These are phyloP conservation scores for Chymomyza fuscimana DNA, from an alignment of 2,888 invertebrate species.

Conservation along the genomic window DNA sequence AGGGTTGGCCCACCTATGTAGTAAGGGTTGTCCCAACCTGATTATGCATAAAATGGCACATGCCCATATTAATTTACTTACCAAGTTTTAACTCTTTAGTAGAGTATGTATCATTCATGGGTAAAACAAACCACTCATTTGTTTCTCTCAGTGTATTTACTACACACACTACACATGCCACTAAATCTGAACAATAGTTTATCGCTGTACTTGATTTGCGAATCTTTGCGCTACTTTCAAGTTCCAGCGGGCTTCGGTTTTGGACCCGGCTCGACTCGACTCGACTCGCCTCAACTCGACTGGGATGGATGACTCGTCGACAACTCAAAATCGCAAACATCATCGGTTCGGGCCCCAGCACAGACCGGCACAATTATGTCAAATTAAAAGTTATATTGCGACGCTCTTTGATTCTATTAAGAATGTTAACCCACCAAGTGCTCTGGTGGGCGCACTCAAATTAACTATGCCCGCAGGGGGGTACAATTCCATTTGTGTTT, in stretches of 20 bases:
- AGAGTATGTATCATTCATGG: too few species aligned
- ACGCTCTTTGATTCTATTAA: constrained; percentile 72
- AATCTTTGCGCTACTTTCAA: not conserved
- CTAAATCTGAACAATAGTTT: not conserved
- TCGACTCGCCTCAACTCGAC: constrained; percentile 17
- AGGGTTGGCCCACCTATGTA: too few species aligned
- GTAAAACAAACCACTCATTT: not conserved
- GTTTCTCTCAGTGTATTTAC: not conserved
- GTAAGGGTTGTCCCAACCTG: too few species aligned
- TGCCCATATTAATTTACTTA: too few species aligned
- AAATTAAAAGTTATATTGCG: constrained; percentile 65
- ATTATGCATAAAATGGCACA: too few species aligned
- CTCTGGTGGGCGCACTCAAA: constrained; percentile 12
- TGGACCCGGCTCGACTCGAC: constrained; percentile 31
- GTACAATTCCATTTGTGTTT: constrained; percentile 45
- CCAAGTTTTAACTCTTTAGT: too few species aligned
- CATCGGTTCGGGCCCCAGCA: not conserved
- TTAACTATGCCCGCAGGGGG: constrained; percentile 21
- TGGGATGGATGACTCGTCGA: constrained; percentile 12
- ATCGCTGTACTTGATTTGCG: not conserved
- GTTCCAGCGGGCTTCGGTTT: constrained; percentile 10
- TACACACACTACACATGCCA: not conserved
- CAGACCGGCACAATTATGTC: constrained; percentile 55
- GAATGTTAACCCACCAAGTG: constrained; percentile 50
- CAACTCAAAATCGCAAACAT: not conserved